A percentile compares a stretch with the other conserved stretches of the same genome.
Conservation (phyloP, 2,888 invertebrate species). For the Agrochola circellaris region DNA sequence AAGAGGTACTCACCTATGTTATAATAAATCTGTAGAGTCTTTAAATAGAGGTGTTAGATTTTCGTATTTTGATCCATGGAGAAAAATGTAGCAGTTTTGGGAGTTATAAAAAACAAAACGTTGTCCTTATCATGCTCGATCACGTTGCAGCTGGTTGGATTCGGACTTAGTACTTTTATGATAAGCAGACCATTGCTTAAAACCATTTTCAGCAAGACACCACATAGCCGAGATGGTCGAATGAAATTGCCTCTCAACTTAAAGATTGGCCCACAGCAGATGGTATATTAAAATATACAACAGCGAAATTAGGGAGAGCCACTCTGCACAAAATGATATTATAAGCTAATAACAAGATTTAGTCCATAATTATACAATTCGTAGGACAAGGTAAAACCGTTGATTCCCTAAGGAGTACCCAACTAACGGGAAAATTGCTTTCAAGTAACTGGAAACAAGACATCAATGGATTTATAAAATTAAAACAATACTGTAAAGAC, state of each 20-base stretch:
- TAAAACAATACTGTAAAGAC: constrained; percentile 45
- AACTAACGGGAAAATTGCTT: constrained; percentile 29
- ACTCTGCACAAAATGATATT: neutral
- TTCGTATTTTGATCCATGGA: no score
- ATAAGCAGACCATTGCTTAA: neutral
- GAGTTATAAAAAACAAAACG: neutral
- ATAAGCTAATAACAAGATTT: neutral
- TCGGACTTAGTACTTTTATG: neutral
- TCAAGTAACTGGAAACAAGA: constrained; percentile 37
- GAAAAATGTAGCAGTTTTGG: no score
- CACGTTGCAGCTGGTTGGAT: neutral
- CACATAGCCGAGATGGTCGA: neutral
- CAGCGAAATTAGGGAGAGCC: neutral
- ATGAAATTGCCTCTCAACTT: neutral
- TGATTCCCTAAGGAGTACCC: neutral
- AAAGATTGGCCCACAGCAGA: no score
- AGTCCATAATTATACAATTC: constrained; percentile 22
- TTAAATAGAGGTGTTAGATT: neutral
- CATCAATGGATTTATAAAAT: constrained; percentile 57
- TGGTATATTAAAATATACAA: neutral
- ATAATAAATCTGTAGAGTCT: neutral
- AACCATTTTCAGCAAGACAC: neutral
- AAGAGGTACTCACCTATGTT: neutral
- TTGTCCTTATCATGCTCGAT: neutral
- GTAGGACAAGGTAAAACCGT: neutral